Conservation (phyloP, 2,113 vertebrate genomes). For the Sminthopsis crassicaudata region DNA sequence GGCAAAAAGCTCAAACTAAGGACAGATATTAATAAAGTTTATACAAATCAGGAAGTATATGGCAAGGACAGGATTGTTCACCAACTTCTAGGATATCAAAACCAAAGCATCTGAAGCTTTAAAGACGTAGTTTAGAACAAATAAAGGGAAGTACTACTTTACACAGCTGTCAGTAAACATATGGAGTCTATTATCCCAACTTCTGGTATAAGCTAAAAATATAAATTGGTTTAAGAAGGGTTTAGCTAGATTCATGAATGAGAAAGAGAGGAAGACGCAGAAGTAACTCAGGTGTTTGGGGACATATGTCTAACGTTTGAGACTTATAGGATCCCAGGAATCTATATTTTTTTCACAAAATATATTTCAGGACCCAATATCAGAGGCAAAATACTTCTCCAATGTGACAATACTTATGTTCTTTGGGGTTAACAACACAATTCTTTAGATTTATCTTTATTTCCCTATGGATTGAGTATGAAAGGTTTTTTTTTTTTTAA, state of each 20-base stretch:
- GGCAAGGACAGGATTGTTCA: neutral
- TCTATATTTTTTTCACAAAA: neutral
- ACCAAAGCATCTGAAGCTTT: neutral
- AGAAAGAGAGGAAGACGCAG: neutral
- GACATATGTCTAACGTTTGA: neutral
- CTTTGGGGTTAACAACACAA: neutral
- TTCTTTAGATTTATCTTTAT: neutral
- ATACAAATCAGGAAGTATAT: neutral
- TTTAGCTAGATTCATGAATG: neutral
- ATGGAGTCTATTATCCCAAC: neutral
- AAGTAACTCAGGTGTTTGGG: neutral
- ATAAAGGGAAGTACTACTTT: neutral
- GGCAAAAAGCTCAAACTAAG: neutral
- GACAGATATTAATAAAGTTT: slow-evolving; percentile 7
- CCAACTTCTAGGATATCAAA: neutral
- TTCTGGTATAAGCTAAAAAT: slow-evolving; percentile 3
- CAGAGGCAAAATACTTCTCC: neutral
- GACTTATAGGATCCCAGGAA: neutral
- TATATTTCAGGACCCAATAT: neutral
- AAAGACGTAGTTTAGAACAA: neutral
- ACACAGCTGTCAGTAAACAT: neutral
- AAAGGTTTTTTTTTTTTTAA: neutral
- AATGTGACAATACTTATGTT: neutral
- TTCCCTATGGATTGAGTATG: neutral
- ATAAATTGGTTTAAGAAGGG: neutral